Base-by-base conservation (phyloP, 1,140 invertebrate genomes). In the Pogonus chalceus region DNA sequence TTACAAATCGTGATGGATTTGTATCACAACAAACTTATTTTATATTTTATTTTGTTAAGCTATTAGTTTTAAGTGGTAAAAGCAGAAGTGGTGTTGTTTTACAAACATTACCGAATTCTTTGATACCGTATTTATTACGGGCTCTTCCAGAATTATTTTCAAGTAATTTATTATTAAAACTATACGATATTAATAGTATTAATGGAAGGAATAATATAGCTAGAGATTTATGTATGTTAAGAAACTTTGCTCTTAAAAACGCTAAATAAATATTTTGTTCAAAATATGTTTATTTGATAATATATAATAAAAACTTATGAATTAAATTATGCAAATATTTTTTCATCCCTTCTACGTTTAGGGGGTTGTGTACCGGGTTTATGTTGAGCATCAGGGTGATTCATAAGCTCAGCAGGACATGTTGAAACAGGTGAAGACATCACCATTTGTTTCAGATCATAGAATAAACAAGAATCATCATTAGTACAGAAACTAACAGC, bases 351-450 rank as follows among this genome's bases (percentile, higher is more conserved):
- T 65, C 92, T 79, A 60, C 90, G 82, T 67, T 98, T 98, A 53
- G 96, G 96, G 26, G 85, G 84, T 35, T 96, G 90, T 12, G 90
- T 91, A 35, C 95, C 95, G 2, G 95, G 96, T 68, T 98, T 99
- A 62, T 96, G 90, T 68, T 98, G 95, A 0, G 97, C 95, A 57
- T 99, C 96, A 0, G 96, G 92, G 76, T 99, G 97, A 72, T 98
- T 99, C 59, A 93, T 86, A 9, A 99, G 73, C 70, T 99, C 97
- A 0, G 92, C 91, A 20, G 96, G 95, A 76, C 96, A 99, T 0
- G 83, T 87, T 0, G 95, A 98, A 14, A 95, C 90, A 0, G 96
- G 95, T 69, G 92, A 96, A 1, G 82, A 74, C 20, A 92, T 72
- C 16, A 99, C 79, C 14, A 88, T 82, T 71, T 95, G 91, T 65